Percentiles rank a stretch among this genome's conserved stretches.
These are phyloP conservation scores for Sceloporus undulatus DNA, from an alignment of 2,113 vertebrate species.

Conservation along the genomic window DNA sequence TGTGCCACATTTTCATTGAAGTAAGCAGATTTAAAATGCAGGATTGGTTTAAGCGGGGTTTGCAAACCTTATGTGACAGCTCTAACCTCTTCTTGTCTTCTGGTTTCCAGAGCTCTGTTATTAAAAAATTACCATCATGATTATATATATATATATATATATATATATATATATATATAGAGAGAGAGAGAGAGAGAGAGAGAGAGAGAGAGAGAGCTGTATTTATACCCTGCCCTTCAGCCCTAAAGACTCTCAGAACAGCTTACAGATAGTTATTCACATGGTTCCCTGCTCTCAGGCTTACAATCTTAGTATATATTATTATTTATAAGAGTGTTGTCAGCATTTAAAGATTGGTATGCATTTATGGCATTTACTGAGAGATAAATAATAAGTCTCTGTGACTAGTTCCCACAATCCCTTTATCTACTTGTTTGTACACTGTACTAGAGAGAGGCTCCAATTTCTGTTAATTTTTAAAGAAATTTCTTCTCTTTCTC, in stretches of 20 bases:
- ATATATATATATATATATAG: too few relatives aligned
- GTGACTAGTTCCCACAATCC: background rate
- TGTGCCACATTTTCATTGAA: background rate
- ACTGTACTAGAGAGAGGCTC: background rate
- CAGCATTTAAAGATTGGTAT: too few relatives aligned
- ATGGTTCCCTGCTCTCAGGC: too few relatives aligned
- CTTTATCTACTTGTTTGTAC: background rate
- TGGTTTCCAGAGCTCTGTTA: background rate
- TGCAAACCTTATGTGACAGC: background rate
- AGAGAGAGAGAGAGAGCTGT: too few relatives aligned
- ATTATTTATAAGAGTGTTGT: background rate
- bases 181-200: too few relatives aligned
- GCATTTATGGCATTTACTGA: background rate
- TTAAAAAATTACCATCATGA: background rate
- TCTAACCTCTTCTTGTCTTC: background rate
- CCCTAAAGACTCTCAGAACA: too few relatives aligned
- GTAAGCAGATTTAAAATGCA: conserved; percentile 19
- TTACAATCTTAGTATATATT: background rate
- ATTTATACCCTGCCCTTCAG: too few relatives aligned
- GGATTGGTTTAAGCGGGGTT: background rate
- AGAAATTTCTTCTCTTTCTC: background rate
- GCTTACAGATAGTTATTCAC: too few relatives aligned
- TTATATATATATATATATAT: background rate
- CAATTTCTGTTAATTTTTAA: background rate
- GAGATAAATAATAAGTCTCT: background rate